Base-by-base conservation (phyloP, 1,140 invertebrate genomes). In the Pseudobourletiella spinata region DNA sequence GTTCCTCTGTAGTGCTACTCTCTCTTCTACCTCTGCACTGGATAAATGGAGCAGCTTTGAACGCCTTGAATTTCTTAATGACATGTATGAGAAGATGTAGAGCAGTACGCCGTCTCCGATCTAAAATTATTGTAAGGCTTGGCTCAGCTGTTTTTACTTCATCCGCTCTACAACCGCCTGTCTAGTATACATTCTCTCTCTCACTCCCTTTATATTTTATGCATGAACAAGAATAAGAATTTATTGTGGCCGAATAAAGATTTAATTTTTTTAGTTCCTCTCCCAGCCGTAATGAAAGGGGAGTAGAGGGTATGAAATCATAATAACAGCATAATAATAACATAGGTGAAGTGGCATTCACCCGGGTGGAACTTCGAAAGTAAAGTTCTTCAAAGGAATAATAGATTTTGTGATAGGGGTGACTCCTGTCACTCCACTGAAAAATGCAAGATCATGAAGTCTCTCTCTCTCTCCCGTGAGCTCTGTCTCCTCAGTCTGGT, bases 361-460 rank as follows among this genome's bases (percentile, higher is more conserved):
- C 50, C 50, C 50, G 50, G 50, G 50, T 54, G 50, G 50, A 54
- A 54, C 50, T 54, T 26, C 4, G 28, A 54, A 28, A 54, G 50
- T 54, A 26, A 54, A 28, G 25, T 54, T 54, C 50, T 25, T 54
- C 15, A 6, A 30, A 28, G 22, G 50, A 26, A 54, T 54, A 26
- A 54, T 18, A 48, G 46, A 48, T n/a, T 48, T 25, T 48, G 6
- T 48, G 46, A 48, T 20, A 48, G 46, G 50, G 50, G 20, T 54
- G 50, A 54, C 50, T 54, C 50, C 50, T 54, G 50, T 54, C 50
- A 54, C 50, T 28, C 24, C 24, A 8, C 25, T 54, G 11, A 54
- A 54, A 54, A 54, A 54, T 54, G 50, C 50, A 26, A 54, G 24
- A 54, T 54, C 50, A 54, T 54, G 50, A 54, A 30, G 50, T 30